These are phyloP conservation scores for Tribolium madens DNA, from an alignment of 1,140 invertebrate species.

Conservation along the genomic window DNA sequence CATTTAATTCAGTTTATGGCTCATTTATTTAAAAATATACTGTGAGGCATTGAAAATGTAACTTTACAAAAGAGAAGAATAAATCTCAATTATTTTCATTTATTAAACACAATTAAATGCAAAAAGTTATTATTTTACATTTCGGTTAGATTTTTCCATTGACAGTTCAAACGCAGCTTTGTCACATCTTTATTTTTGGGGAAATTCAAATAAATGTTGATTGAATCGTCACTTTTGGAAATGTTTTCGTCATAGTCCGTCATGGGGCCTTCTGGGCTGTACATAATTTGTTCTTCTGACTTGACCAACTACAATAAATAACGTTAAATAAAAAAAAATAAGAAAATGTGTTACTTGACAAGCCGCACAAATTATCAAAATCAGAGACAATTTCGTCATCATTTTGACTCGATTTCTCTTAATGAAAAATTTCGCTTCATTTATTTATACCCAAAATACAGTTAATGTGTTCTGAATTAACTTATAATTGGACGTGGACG, in stretches of 20 bases:
- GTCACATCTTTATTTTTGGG: no score
- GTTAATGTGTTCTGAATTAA: background rate
- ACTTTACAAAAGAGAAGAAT: no score
- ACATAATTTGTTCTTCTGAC: background rate
- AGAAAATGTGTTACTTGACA: no score
- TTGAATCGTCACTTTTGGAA: background rate
- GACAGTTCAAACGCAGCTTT: no score
- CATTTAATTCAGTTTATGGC: no score
- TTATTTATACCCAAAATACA: conserved; percentile 6
- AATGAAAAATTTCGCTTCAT: background rate
- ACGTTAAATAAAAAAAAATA: no score
- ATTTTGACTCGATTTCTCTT: background rate
- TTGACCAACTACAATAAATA: background rate
- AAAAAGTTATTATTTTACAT: no score
- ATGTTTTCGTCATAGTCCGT: background rate
- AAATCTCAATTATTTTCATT: no score
- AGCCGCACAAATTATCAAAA: background rate
- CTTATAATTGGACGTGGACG: background rate
- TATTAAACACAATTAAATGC: no score
- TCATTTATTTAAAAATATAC: no score
- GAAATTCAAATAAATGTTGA: background rate
- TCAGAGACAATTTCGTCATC: background rate
- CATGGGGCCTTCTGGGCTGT: background rate
- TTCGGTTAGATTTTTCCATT: no score
- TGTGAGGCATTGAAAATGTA: no score